phyloP scores from a whole-genome alignment of 1,140 invertebrate species.

The Chironomus striatipennis region DNA sequence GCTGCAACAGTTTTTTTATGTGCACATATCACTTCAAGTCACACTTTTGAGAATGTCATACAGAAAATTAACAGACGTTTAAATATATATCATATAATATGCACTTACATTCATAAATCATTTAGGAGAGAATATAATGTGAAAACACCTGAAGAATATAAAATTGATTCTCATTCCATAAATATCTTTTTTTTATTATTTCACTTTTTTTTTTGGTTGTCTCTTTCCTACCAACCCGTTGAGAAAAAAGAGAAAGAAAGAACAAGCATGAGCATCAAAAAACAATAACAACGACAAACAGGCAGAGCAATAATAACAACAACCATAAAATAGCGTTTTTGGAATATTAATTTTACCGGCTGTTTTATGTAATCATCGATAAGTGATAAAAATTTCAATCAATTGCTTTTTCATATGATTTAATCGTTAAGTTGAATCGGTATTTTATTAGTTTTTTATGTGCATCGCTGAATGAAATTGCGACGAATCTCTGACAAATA shows the following conservation, averaged over 20 bases:
- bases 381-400: conserved; percentile 24
- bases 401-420: conserved; percentile 23
- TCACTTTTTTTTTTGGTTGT: no score
- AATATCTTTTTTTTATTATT: not conserved
- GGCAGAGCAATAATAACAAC: not conserved
- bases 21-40: conserved; percentile 1
- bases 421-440: conserved; percentile 13
- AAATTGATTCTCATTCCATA: conserved; percentile 22
- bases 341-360: conserved; percentile 22
- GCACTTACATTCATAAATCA: conserved; percentile 12
- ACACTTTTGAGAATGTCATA: conserved; percentile 13
- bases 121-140: not conserved
- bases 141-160: conserved; percentile 23
- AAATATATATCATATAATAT: conserved; percentile 15
- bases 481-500: not conserved
- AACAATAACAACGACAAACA: not conserved
- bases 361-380: conserved; percentile 22
- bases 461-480: conserved; percentile 1
- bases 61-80: conserved; percentile 5
- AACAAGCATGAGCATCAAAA: not conserved
- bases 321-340: conserved; percentile 21
- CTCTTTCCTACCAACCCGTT: not conserved
- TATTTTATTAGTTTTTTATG: conserved; percentile 21
- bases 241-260: not conserved
- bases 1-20: not conserved